Evolutionary conservation across 2,888 invertebrate genomes (phyloP).

Genomic region (Latheticus oryzae): DNA sequence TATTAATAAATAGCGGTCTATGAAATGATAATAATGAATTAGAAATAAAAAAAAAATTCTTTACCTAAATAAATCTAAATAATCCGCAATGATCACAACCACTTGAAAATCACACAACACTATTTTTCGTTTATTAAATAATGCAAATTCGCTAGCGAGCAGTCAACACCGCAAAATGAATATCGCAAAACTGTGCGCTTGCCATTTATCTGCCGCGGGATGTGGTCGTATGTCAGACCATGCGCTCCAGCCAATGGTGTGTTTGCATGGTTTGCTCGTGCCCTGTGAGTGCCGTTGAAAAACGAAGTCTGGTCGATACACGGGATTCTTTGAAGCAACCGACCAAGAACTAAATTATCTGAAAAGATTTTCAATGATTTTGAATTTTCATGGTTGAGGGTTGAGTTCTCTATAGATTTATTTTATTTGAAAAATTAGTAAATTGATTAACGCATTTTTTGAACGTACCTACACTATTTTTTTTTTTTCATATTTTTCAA

Average conservation of each 20-base stretch:
- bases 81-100: slow-evolving; percentile 28
- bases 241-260: slow-evolving; percentile 75
- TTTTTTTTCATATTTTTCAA: no score
- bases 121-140: slow-evolving; percentile 18
- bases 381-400: no score
- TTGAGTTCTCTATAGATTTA: no score
- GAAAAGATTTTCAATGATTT: no score
- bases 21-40: no score
- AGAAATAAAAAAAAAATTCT: no score
- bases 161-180: slow-evolving; percentile 45
- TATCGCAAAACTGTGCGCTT: slow-evolving; percentile 51
- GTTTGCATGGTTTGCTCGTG: slow-evolving; percentile 61
- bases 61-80: slow-evolving; percentile 34
- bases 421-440: no score
- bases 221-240: slow-evolving; percentile 84
- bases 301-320: slow-evolving; percentile 34
- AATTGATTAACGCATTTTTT: no score
- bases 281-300: slow-evolving; percentile 54
- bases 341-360: slow-evolving; percentile 10
- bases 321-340: slow-evolving; percentile 22
- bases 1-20: no score
- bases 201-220: slow-evolving; percentile 65
- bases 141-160: slow-evolving; percentile 28
- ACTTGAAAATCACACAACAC: slow-evolving; percentile 34
- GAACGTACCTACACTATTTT: no score